phyloP scores from a whole-genome alignment of 1,140 invertebrate species.

The Drosophila pallidifrons region DNA sequence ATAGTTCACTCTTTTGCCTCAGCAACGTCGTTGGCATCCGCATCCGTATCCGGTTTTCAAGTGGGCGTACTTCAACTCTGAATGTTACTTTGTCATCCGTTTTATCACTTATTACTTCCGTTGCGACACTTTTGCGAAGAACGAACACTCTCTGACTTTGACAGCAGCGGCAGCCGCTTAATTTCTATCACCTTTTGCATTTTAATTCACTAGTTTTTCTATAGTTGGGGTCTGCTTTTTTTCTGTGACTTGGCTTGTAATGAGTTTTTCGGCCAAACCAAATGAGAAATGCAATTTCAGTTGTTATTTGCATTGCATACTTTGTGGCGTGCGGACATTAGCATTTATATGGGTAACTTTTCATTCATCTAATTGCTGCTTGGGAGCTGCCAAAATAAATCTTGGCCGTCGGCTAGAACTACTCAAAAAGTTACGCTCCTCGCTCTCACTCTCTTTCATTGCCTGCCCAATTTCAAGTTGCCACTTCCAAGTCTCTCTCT shows the following conservation, averaged over 20 bases:
- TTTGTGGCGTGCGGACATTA: constrained; percentile 53
- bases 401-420: constrained; percentile 51
- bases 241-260: constrained; percentile 40
- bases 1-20: constrained; percentile 63
- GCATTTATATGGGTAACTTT: constrained; percentile 80
- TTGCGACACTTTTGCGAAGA: constrained; percentile 55
- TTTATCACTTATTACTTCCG: constrained; percentile 82
- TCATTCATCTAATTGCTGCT: constrained; percentile 74
- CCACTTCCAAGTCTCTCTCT: background rate
- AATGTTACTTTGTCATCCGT: constrained; percentile 71
- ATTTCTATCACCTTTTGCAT: constrained; percentile 77
- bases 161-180: constrained; percentile 58
- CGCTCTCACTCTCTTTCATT: background rate
- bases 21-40: constrained; percentile 5
- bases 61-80: constrained; percentile 23
- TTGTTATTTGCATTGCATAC: constrained; percentile 41
- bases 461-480: constrained; percentile 49
- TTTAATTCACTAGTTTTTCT: constrained; percentile 63
- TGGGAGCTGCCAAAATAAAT: constrained; percentile 73
- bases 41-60: constrained; percentile 35
- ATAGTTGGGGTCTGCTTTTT: background rate
- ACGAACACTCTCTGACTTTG: constrained; percentile 2
- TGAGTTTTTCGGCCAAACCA: constrained; percentile 49
- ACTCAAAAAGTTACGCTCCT: constrained; percentile 55
- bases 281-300: constrained; percentile 61